phyloP scores from a whole-genome alignment of 1,140 invertebrate genomes.

The Amyelois transitella region DNA sequence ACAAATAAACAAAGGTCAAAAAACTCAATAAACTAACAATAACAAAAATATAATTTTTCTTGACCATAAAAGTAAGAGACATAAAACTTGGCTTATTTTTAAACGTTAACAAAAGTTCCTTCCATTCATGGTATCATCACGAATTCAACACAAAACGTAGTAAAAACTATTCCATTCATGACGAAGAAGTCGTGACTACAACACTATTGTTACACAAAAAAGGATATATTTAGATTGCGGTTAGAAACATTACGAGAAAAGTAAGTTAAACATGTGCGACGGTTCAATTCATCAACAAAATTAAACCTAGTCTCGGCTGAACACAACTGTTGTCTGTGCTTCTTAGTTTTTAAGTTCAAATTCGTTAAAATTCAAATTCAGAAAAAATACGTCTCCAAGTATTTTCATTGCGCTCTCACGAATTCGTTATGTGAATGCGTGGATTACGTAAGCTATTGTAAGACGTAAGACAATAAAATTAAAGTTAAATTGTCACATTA shows the following conservation, averaged over 20 bases:
- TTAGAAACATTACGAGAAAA: conserved; percentile 28
- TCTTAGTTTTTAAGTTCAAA: conserved; percentile 5
- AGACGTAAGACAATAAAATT: conserved; percentile 9
- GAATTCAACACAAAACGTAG: conserved; percentile 7
- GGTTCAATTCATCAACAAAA: conserved; percentile 19
- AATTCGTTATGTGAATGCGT: conserved; percentile 39
- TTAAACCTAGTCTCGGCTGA: background rate
- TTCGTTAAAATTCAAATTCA: conserved; percentile 1
- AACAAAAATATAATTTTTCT: background rate
- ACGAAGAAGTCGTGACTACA: conserved; percentile 19
- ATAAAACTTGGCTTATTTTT: background rate
- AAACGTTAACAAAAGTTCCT: background rate
- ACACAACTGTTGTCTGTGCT: background rate
- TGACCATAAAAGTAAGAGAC: background rate
- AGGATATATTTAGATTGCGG: conserved; percentile 18
- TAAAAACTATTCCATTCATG: conserved; percentile 11
- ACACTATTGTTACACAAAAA: conserved; percentile 8
- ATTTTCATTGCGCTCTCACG: conserved; percentile 23
- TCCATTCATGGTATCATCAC: conserved; percentile 13
- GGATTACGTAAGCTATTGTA: conserved; percentile 16
- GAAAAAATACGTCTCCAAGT: background rate
- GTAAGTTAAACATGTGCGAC: conserved; percentile 32
- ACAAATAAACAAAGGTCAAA: background rate
- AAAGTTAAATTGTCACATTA: conserved; percentile 18
- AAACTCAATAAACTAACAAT: background rate